Percentiles rank a stretch among this genome's conserved stretches.
These are phyloP conservation scores for Euproctis similis DNA, from an alignment of 2,888 invertebrate genomes.

Conservation along the genomic window DNA sequence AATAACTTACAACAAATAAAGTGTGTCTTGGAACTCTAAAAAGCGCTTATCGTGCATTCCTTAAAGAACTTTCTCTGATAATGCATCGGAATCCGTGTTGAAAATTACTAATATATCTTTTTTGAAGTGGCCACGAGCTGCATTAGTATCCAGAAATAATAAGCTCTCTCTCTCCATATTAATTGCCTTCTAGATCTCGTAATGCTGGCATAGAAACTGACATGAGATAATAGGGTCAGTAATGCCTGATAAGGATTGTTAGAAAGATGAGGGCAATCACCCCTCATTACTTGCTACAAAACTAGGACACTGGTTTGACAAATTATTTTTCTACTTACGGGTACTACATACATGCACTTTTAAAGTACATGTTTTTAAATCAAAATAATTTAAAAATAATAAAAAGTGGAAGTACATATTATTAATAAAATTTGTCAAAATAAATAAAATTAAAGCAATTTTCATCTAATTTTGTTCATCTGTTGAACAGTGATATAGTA, in stretches of 20 bases:
- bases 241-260: constrained; percentile 41
- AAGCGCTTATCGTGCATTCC: constrained; percentile 39
- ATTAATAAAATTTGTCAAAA: too few relatives aligned
- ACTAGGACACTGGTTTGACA: constrained; percentile 7
- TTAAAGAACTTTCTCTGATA: constrained; percentile 65
- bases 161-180: constrained; percentile 66
- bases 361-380: too few relatives aligned
- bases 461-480: too few relatives aligned
- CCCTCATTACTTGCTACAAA: constrained; percentile 12
- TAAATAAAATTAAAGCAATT: too few relatives aligned
- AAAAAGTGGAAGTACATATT: too few relatives aligned
- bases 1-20: too few relatives aligned
- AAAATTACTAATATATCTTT: constrained; percentile 42
- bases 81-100: constrained; percentile 36
- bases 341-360: too few relatives aligned
- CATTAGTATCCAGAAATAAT: constrained; percentile 56
- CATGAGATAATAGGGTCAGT: constrained; percentile 41
- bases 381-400: too few relatives aligned
- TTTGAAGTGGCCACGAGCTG: constrained; percentile 33
- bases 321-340: too few relatives aligned
- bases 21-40: constrained; percentile 20
- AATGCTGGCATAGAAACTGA: constrained; percentile 49
- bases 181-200: constrained; percentile 66
- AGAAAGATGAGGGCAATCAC: constrained; percentile 45
- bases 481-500: too few relatives aligned